Percentiles rank a stretch among this genome's conserved stretches.
Conservation (phyloP, 1,140 invertebrate genomes). For the Pseudobourletiella spinata region DNA sequence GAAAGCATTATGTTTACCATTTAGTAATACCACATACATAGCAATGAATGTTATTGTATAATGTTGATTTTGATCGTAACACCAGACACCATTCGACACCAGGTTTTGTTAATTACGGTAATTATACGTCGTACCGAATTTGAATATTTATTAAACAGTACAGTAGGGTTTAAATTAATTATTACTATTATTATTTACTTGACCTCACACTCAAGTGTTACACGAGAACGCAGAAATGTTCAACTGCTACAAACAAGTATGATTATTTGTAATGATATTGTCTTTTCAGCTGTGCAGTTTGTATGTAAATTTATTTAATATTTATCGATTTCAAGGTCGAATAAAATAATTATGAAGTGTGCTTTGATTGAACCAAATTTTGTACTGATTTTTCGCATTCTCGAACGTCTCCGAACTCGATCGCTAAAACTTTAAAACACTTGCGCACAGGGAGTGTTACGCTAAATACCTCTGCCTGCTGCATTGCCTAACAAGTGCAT, state of each 20-base stretch:
- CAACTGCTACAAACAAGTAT: background rate
- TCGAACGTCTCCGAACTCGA: background rate
- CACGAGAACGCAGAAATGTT: background rate
- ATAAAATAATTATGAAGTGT: slow-evolving; percentile 1
- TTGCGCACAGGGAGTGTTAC: too few relatives aligned
- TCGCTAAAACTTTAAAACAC: too few relatives aligned
- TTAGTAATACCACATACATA: too few relatives aligned
- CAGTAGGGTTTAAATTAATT: background rate
- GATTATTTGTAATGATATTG: background rate
- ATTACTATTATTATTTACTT: background rate
- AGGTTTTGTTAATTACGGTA: too few relatives aligned
- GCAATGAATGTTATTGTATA: too few relatives aligned
- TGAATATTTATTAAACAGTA: background rate
- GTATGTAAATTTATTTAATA: slow-evolving; percentile 1
- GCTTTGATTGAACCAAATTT: background rate
- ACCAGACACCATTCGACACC: too few relatives aligned
- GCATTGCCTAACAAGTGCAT: too few relatives aligned
- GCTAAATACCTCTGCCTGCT: too few relatives aligned
- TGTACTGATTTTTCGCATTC: background rate
- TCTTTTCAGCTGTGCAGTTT: background rate
- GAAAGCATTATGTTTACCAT: too few relatives aligned
- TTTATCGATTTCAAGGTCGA: background rate
- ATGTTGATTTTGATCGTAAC: too few relatives aligned
- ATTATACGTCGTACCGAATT: background rate
- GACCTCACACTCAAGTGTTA: background rate